phyloP scores from a whole-genome alignment of 2,113 vertebrate genomes.

The Mirounga angustirostris region DNA sequence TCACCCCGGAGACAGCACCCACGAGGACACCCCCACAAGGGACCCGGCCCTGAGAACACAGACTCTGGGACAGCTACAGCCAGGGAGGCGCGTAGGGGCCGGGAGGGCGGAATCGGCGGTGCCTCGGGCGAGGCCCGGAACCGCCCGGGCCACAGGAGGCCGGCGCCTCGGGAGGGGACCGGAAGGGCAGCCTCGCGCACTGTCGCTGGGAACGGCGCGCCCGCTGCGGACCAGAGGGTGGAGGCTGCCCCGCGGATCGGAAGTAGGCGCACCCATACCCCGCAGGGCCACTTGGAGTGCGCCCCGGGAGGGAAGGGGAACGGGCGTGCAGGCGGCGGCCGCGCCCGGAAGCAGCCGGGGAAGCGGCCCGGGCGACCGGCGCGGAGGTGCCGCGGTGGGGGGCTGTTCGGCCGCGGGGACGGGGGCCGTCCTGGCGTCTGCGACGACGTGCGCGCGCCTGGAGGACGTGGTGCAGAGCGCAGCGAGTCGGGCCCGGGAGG shows the following conservation, averaged over 20 bases:
- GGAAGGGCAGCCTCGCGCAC: not conserved
- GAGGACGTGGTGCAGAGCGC: not conserved
- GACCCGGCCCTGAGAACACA: fast-evolving
- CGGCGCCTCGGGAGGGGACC: fast-evolving
- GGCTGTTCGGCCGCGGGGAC: no score
- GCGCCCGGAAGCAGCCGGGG: not conserved
- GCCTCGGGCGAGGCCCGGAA: not conserved
- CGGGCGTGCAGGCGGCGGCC: not conserved
- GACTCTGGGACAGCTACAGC: fast-evolving
- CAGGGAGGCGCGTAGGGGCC: not conserved
- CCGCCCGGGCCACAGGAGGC: fast-evolving
- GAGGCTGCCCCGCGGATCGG: not conserved
- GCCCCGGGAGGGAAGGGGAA: no score
- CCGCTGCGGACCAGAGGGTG: fast-evolving
- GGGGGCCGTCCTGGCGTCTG: not conserved
- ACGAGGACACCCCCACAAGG: no score
- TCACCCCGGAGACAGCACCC: not conserved
- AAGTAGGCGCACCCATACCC: no score
- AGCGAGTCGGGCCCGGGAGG: not conserved
- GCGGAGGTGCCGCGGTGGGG: no score
- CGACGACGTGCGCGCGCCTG: not conserved
- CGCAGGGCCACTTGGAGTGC: not conserved
- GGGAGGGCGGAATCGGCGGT: fast-evolving
- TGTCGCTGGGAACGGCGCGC: not conserved
- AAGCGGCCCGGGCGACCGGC: no score